These are phyloP conservation scores for Dissostichus mawsoni DNA, from an alignment of 2,113 vertebrate genomes.

Conservation along the genomic window DNA sequence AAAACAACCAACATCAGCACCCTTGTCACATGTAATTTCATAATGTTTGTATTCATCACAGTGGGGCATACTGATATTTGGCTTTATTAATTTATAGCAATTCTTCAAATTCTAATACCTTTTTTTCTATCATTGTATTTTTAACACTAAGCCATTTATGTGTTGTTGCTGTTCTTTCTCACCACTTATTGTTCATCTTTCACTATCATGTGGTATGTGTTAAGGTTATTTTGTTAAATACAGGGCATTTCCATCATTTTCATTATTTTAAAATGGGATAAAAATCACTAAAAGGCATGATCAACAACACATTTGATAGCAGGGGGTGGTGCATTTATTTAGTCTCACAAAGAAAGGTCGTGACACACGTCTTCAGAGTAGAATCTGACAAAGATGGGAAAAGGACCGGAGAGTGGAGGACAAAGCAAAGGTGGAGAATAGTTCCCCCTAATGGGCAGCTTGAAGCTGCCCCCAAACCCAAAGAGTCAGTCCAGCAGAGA, in stretches of 20 bases:
- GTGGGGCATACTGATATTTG: no score
- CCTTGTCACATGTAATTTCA: no score
- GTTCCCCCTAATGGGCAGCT: conserved; percentile 70
- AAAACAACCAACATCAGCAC: no score
- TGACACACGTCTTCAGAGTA: conserved; percentile 34
- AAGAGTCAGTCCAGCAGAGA: conserved; percentile 27
- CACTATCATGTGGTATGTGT: no score
- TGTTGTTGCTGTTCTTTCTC: no score
- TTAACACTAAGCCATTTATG: no score
- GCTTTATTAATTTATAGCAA: no score
- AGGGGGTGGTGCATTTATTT: conserved; percentile 50
- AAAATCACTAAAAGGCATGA: conserved; percentile 42
- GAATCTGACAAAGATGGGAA: conserved; percentile 45
- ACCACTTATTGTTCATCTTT: no score
- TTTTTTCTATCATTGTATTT: no score
- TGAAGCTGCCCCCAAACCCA: conserved; percentile 59
- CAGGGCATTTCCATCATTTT: conserved; percentile 38
- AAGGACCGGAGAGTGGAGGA: conserved; percentile 31
- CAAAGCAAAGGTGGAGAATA: conserved; percentile 51
- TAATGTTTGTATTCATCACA: no score
- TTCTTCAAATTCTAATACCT: no score
- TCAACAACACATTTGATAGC: conserved; percentile 26
- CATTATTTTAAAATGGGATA: conserved; percentile 45
- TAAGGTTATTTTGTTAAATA: background rate
- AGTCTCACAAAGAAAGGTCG: conserved; percentile 55